Conservation (phyloP, 2,797 vertebrate genomes). For the Lepilemur ruficaudatus region DNA sequence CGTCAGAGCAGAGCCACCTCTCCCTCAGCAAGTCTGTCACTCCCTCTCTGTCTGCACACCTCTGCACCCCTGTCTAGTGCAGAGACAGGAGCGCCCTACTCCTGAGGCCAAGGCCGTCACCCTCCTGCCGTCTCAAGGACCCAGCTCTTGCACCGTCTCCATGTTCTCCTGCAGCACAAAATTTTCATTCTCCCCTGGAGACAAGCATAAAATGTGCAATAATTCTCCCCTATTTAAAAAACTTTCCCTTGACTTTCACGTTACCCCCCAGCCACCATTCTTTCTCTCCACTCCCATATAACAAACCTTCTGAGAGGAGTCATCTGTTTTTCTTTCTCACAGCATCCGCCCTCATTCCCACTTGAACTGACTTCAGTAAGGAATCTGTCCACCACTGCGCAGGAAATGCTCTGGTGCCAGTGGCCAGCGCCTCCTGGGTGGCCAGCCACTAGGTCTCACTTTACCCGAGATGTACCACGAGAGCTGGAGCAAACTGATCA, state of each 20-base stretch:
- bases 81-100: background rate
- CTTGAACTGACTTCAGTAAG: too few relatives aligned
- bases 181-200: background rate
- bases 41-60: background rate
- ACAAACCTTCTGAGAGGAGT: background rate
- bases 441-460: background rate
- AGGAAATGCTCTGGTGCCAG: background rate
- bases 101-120: background rate
- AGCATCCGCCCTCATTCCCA: background rate
- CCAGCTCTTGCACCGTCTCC: background rate
- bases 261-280: background rate
- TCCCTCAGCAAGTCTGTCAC: too few relatives aligned
- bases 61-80: background rate
- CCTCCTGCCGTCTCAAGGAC: background rate
- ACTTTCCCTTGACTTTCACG: background rate
- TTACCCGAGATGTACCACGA: background rate
- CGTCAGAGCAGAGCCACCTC: background rate
- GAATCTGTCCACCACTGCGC: background rate
- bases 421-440: background rate
- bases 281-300: background rate
- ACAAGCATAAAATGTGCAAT: background rate
- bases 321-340: background rate
- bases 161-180: background rate
- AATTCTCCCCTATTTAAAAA: background rate
- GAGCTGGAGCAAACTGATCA: fast-evolving